Base-by-base conservation (phyloP, 1,140 invertebrate species). In the Triops cancriformis region DNA sequence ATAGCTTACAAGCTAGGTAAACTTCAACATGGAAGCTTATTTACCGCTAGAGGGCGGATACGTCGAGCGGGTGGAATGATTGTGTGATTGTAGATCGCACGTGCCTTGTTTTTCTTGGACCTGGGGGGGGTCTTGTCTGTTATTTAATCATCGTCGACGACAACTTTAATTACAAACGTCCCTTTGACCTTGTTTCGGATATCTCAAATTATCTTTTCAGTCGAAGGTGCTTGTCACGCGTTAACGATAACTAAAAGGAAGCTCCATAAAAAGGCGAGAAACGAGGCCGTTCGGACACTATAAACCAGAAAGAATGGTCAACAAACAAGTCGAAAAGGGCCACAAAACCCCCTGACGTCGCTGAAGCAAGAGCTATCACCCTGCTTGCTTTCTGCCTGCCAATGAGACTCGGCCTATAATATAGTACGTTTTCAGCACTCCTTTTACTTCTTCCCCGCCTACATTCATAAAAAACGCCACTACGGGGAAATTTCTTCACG, bases 141-240 rank as follows among this genome's bases (percentile, higher is more conserved):
- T 64, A 64, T 64, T 64, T 23, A 23, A 64, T 64, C 51, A 64
- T 64, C 23, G 10, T 64, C 7, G 31, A 64, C 14, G 51, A 64
- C 51, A 23, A 64, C 10, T 64, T 64, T 64, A 64, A 64, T 64
- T 64, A 64, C 51, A 14, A 23, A 18, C 6, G 51, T 64, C 23
- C 51, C 45, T 64, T 64, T 0, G 45, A 64, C 9, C 45, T 64
- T 64, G 14, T 23, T 64, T 64, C 18, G 51, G 10, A 7, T 2
- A 7, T 7, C 31, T 37, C 51, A 64, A 64, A 64, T 64, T 64
- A 64, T 64, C 51, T 64, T 23, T 64, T 23, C n/a, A 64, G 3
- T 64, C 51, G 51, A 64, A 64, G 10, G 51, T 64, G 14, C 51
- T 64, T 64, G 51, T 64, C 51, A 64, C 51, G n/a, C 51, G 51